phyloP scores from a whole-genome alignment of 2,888 invertebrate genomes.

The Oscheius sp. region DNA sequence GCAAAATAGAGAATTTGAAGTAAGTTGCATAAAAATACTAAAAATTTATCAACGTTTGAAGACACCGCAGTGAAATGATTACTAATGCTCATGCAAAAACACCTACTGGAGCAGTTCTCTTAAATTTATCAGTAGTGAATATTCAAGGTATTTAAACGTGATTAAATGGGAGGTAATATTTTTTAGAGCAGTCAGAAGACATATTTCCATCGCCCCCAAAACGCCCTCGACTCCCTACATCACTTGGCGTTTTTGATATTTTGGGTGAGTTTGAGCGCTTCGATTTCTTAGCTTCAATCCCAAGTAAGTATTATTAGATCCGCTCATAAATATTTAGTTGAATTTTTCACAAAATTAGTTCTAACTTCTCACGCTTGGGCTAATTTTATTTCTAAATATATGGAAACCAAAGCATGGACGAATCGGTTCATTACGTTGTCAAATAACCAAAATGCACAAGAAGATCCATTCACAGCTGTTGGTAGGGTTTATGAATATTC shows the following conservation, averaged over 20 bases:
- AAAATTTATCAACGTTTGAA: conserved; percentile 1
- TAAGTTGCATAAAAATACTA: neutral
- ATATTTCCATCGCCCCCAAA: conserved; percentile 13
- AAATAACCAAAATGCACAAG: neutral
- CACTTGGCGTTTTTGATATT: conserved; percentile 13
- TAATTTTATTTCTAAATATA: neutral
- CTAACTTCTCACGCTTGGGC: conserved; percentile 11
- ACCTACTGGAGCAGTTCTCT: neutral
- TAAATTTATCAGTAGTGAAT: neutral
- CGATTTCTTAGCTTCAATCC: conserved; percentile 12
- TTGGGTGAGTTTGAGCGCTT: neutral
- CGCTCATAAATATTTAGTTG: neutral
- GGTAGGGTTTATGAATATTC: neutral
- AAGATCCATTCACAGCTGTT: conserved; percentile 5
- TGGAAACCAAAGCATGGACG: neutral
- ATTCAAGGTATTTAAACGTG: no score
- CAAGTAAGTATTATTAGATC: neutral
- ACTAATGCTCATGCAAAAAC: neutral
- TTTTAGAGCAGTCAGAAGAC: neutral
- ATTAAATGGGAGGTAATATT: neutral
- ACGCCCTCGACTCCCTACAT: neutral
- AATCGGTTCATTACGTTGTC: neutral
- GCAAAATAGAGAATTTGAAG: neutral
- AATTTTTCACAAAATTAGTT: neutral
- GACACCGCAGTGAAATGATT: neutral